Evolutionary conservation across 2,797 vertebrate genomes (phyloP), one percentile per base, ranked within the genome.

Genomic region (Gallirallus australis): DNA sequence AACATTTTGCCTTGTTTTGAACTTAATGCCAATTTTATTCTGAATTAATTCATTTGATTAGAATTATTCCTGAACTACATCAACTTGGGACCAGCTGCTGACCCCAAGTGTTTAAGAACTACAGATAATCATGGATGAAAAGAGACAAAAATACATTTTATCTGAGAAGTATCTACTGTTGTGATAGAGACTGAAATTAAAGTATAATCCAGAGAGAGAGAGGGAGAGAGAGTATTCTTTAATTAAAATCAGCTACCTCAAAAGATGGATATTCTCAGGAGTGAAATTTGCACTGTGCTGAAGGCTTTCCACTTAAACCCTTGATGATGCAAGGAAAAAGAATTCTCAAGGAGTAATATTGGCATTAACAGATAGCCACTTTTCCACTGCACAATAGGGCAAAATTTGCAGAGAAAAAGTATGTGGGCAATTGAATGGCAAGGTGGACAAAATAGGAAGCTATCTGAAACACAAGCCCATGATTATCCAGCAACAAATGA

Each of bases 181-280:
- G 90, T 90, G 96, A 95, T 97, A 95, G 91, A 93, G 86, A 80
- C 94, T 93, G 93, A 96, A 97, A 96, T 95, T 96, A 96, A 96
- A 96, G 94, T 94, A 93, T 95, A 95, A 94, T 95, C 95, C 95
- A 90, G 94, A 89, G 95, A 96, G 94, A 8, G 90, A 40, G 80
- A 19, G 91, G 2, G 75, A 21, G 65, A 39, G 56, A 93, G 83
- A 92, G n/a, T 82, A 65, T 94, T 95, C 94, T 95, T 96, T 96
- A 96, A 96, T 95, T 97, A 96, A 96, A 97, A 96, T 94, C 96
- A 93, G 90, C 96, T 96, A 80, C 96, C 95, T 96, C 95, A 94
- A 94, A 96, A 96, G 94, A 97, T 90, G 85, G 82, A 71, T 95
- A 96, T 95, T 96, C 96, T 96, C 96, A 96, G 93, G 88, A 91